A percentile compares a stretch with the other conserved stretches of the same genome.
Evolutionary conservation across 2,888 invertebrate genomes (phyloP).

Genomic region (Ophion ellenae): DNA sequence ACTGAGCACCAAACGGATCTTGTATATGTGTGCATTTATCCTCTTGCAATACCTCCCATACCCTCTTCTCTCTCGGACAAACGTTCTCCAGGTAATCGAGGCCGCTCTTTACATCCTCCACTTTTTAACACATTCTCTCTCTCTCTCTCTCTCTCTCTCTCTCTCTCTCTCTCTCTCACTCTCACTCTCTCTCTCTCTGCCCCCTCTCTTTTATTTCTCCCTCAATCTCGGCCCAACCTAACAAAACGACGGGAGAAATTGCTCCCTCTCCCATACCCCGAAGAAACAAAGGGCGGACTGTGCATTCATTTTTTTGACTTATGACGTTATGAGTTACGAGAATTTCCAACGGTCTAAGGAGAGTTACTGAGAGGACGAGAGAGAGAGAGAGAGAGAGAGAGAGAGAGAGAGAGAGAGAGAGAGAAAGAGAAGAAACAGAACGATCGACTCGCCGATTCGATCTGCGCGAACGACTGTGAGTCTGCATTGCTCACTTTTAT

Average conservation of each 20-base stretch:
- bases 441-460: slow-evolving; percentile 61
- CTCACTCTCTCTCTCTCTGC: no score
- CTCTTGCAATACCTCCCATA: slow-evolving; percentile 15
- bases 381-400: slow-evolving; percentile 3
- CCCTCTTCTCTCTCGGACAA: slow-evolving; percentile 30
- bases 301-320: slow-evolving; percentile 60
- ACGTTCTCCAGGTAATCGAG: slow-evolving; percentile 65
- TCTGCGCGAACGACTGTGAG: slow-evolving; percentile 38
- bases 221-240: slow-evolving; percentile 5
- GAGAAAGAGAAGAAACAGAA: slow-evolving; percentile 42
- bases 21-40: slow-evolving; percentile 35
- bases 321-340: slow-evolving; percentile 66
- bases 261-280: slow-evolving; percentile 42
- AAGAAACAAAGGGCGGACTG: slow-evolving; percentile 65
- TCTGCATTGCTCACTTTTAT: slow-evolving; percentile 40
- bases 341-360: slow-evolving; percentile 22
- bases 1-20: slow-evolving; percentile 39
- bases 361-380: slow-evolving; percentile 14
- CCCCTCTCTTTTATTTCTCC: background rate
- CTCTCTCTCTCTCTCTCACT: background rate
- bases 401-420: no score
- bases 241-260: slow-evolving; percentile 45
- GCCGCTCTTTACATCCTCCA: slow-evolving; percentile 50
- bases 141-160: background rate
- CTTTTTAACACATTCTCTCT: slow-evolving; percentile 1